phyloP scores from a whole-genome alignment of 2,113 vertebrate species.

The Chroicocephalus ridibundus region DNA sequence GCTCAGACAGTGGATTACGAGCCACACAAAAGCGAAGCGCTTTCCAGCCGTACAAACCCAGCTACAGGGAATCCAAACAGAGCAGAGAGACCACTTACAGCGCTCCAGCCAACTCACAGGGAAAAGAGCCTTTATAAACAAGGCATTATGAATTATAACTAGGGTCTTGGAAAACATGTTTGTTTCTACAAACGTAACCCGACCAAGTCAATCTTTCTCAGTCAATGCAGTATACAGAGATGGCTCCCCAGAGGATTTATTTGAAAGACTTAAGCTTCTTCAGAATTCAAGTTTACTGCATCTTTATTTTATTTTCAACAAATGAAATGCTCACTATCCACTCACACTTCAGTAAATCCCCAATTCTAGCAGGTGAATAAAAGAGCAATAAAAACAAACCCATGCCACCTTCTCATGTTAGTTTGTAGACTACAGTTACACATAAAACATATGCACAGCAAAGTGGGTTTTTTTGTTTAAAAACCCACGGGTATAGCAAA shows the following conservation, averaged over 20 bases:
- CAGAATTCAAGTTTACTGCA: neutral
- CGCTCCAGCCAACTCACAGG: neutral
- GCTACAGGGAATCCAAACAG: neutral
- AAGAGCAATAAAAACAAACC: neutral
- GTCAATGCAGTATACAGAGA: neutral
- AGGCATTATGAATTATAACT: neutral
- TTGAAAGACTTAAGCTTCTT: neutral
- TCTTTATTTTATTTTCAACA: neutral
- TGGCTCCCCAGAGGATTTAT: neutral
- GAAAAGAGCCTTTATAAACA: neutral
- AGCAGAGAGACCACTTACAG: neutral
- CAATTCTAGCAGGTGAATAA: neutral
- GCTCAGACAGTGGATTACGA: neutral
- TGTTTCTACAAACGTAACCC: neutral
- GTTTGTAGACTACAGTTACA: neutral
- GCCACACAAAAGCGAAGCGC: neutral
- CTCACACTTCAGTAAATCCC: neutral
- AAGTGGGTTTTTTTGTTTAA: neutral
- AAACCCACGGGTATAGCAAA: neutral
- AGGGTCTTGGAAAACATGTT: neutral
- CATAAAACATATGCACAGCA: neutral
- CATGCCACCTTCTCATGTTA: accelerated
- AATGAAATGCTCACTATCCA: neutral
- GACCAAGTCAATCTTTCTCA: neutral
- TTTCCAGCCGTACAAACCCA: neutral